These are phyloP conservation scores for Pachypanchax playfairii DNA, from an alignment of 2,113 vertebrate genomes.

Conservation along the genomic window DNA sequence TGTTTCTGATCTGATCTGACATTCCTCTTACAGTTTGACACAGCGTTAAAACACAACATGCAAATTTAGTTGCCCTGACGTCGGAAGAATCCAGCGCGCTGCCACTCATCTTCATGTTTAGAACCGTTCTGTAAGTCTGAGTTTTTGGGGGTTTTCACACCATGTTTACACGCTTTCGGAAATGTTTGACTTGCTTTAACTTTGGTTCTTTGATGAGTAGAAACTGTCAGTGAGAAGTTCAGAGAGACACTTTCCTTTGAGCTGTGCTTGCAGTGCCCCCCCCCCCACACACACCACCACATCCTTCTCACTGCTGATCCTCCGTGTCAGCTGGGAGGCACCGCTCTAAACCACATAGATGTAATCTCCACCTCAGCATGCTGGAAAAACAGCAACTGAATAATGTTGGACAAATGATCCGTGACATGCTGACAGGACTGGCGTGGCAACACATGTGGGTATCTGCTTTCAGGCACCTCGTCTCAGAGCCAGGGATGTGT, in stretches of 20 bases:
- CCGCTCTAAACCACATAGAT: slow-evolving; percentile 48
- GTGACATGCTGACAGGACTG: slow-evolving; percentile 66
- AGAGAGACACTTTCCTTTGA: slow-evolving; percentile 48
- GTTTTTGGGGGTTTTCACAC: not conserved
- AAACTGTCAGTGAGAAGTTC: slow-evolving; percentile 14
- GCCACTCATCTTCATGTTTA: too few species aligned
- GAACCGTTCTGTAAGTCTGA: too few species aligned
- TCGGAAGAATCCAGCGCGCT: slow-evolving; percentile 33
- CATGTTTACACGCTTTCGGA: slow-evolving; percentile 28
- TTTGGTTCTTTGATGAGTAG: slow-evolving; percentile 35
- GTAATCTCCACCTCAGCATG: slow-evolving; percentile 71
- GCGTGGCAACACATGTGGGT: slow-evolving; percentile 62
- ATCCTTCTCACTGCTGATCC: slow-evolving; percentile 27
- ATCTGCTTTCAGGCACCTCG: slow-evolving; percentile 66
- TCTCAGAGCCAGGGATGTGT: slow-evolving; percentile 15
- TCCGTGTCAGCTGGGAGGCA: slow-evolving; percentile 50
- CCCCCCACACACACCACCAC: not conserved
- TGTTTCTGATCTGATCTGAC: slow-evolving; percentile 62
- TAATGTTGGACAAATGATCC: slow-evolving; percentile 49
- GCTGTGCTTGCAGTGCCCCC: slow-evolving; percentile 20
- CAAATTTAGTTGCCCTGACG: slow-evolving; percentile 19
- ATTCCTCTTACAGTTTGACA: slow-evolving; percentile 49
- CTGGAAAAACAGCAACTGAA: slow-evolving; percentile 51
- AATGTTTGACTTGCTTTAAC: slow-evolving; percentile 15
- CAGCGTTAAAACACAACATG: slow-evolving; percentile 38